These are phyloP conservation scores for Manacus vitellinus DNA, from an alignment of 2,113 vertebrate species.

Conservation along the genomic window DNA sequence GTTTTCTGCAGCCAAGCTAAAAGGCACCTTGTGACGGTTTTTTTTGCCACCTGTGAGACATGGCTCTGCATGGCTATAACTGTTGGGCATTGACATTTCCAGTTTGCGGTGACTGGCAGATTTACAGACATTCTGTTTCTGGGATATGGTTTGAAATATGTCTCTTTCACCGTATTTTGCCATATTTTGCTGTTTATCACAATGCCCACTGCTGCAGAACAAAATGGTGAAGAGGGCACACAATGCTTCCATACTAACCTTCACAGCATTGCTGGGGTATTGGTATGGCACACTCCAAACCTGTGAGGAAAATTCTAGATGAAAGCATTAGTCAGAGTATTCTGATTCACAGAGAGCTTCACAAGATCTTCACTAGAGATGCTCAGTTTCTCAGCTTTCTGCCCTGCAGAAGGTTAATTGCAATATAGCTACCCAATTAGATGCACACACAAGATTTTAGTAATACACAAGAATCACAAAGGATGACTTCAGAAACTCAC, in stretches of 20 bases:
- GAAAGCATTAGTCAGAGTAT: neutral
- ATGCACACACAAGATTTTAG: neutral
- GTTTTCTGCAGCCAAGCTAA: neutral
- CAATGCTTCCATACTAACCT: neutral
- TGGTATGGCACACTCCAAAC: neutral
- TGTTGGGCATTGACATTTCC: neutral
- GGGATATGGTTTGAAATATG: accelerated
- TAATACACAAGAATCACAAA: neutral
- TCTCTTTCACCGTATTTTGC: neutral
- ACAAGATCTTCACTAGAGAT: neutral
- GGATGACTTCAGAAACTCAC: neutral
- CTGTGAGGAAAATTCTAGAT: neutral
- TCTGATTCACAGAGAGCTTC: neutral
- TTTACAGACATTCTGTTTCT: neutral
- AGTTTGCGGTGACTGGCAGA: neutral
- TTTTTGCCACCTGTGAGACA: neutral
- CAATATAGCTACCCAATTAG: neutral
- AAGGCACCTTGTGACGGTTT: neutral
- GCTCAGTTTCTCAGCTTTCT: neutral
- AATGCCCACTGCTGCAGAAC: neutral
- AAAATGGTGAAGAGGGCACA: neutral
- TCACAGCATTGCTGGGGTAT: neutral
- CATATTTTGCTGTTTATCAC: neutral
- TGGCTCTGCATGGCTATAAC: neutral
- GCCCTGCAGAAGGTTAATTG: neutral